Evolutionary conservation across 2,113 vertebrate genomes (phyloP).

Genomic region (Grammatotria lemairii): DNA sequence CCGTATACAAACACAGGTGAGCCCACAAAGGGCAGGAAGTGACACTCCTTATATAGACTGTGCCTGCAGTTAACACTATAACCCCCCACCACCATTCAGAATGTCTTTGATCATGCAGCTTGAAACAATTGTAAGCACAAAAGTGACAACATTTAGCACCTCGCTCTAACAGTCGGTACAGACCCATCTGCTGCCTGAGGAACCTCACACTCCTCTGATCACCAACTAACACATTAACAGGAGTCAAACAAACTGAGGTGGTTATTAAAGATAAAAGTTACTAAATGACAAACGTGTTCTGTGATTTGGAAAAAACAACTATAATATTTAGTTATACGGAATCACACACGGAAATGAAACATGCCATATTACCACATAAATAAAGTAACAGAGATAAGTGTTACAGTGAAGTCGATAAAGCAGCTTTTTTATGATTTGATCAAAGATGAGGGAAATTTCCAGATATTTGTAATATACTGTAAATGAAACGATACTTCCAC

Average conservation of each 20-base stretch:
- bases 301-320: background rate
- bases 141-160: background rate
- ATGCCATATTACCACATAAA: background rate
- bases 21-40: background rate
- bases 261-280: background rate
- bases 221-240: background rate
- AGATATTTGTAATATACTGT: background rate
- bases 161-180: background rate
- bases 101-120: background rate
- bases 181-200: background rate
- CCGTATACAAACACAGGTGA: background rate
- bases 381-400: background rate
- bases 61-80: background rate
- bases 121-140: background rate
- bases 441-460: background rate
- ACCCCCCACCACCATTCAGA: background rate
- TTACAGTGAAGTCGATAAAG: accelerated
- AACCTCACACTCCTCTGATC: background rate
- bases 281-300: background rate
- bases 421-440: background rate
- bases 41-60: background rate
- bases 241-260: background rate
- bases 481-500: background rate
- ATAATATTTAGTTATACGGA: background rate
- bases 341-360: background rate